Conservation (phyloP, 2,888 invertebrate genomes). For the Cryptocephalus primarius region DNA sequence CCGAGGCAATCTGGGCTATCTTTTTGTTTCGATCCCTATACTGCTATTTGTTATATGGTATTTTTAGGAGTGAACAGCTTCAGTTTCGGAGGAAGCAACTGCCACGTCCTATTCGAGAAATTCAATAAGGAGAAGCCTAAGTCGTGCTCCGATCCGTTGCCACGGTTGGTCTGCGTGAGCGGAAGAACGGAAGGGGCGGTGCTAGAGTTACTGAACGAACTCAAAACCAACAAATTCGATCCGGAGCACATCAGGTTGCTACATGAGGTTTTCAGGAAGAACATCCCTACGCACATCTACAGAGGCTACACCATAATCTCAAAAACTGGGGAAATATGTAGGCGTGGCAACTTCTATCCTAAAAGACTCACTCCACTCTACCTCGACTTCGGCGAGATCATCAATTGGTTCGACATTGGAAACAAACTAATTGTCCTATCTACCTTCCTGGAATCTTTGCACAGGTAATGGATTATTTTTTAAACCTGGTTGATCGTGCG, state of each 20-base stretch:
- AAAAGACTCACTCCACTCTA: slow-evolving; percentile 5
- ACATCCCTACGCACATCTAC: slow-evolving; percentile 55
- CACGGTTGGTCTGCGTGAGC: slow-evolving; percentile 62
- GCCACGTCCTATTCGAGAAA: slow-evolving; percentile 56
- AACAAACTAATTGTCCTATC: slow-evolving; percentile 62
- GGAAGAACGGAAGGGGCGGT: slow-evolving; percentile 74
- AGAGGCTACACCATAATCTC: slow-evolving; percentile 57
- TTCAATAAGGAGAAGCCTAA: slow-evolving; percentile 50
- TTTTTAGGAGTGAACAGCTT: slow-evolving; percentile 81
- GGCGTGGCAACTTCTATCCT: slow-evolving; percentile 6
- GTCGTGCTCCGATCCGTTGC: slow-evolving; percentile 51
- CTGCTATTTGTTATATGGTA: too few species aligned
- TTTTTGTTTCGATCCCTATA: too few species aligned
- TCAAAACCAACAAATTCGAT: slow-evolving; percentile 40
- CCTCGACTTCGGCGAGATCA: slow-evolving; percentile 65
- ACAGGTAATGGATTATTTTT: slow-evolving; percentile 35
- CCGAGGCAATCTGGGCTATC: too few species aligned
- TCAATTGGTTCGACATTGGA: slow-evolving; percentile 82
- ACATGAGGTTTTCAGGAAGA: slow-evolving; percentile 24
- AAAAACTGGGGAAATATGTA: slow-evolving; percentile 23
- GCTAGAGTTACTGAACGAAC: slow-evolving; percentile 49
- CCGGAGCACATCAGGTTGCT: slow-evolving; percentile 23
- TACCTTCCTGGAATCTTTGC: slow-evolving; percentile 59
- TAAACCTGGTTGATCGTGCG: too few species aligned
- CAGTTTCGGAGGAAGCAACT: slow-evolving; percentile 88